Percentiles rank a stretch among this genome's conserved stretches.
Evolutionary conservation across 2,888 invertebrate genomes (phyloP).

Genomic region (Cryptophagus acutangulus): DNA sequence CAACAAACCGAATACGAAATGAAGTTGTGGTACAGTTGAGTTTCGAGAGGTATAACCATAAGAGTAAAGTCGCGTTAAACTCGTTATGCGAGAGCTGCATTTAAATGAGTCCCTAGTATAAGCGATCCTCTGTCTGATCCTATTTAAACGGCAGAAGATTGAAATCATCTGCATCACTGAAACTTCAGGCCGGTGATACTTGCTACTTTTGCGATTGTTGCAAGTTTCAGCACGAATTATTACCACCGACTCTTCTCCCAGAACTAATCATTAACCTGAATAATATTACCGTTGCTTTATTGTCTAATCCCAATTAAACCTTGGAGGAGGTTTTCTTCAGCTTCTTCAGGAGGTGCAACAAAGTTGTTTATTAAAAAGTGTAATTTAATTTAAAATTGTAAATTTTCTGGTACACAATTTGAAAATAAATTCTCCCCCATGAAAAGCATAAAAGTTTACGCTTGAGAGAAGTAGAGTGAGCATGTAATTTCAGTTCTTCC

Average conservation of each 20-base stretch:
- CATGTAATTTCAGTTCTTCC: neutral
- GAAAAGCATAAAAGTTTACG: neutral
- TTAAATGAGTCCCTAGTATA: slow-evolving; percentile 30
- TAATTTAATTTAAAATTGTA: too few relatives aligned
- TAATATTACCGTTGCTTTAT: too few relatives aligned
- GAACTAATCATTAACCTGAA: neutral
- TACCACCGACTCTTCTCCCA: neutral
- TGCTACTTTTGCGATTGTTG: neutral
- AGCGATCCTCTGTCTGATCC: slow-evolving; percentile 29
- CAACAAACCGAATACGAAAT: slow-evolving; percentile 21
- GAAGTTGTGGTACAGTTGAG: slow-evolving; percentile 22
- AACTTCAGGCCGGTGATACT: slow-evolving; percentile 8
- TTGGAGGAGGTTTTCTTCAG: too few relatives aligned
- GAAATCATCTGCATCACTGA: slow-evolving; percentile 36
- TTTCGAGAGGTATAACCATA: slow-evolving; percentile 25
- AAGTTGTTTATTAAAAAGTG: too few relatives aligned
- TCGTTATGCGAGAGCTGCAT: slow-evolving; percentile 31
- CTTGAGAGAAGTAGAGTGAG: neutral
- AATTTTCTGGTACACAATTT: too few relatives aligned
- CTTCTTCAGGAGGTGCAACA: too few relatives aligned
- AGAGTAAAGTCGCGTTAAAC: slow-evolving; percentile 28
- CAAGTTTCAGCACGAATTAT: slow-evolving; percentile 1
- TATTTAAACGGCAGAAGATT: slow-evolving; percentile 37
- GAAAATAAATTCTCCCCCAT: too few relatives aligned
- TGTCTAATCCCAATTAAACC: too few relatives aligned